These are phyloP conservation scores for Parthenolecanium corni DNA, from an alignment of 2,888 invertebrate genomes.

Conservation along the genomic window DNA sequence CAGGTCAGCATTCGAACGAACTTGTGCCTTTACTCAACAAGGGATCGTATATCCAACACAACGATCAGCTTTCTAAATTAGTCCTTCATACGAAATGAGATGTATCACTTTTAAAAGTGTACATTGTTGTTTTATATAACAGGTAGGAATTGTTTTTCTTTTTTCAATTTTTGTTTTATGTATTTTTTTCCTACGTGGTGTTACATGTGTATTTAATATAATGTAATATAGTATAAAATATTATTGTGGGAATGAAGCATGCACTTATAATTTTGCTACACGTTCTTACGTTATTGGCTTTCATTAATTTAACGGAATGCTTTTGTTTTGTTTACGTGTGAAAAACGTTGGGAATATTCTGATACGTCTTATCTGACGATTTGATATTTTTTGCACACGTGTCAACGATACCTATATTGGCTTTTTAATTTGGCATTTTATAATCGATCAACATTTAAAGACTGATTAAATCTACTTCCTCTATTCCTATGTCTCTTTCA, in stretches of 20 bases:
- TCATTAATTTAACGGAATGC: background rate
- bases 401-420: too few species aligned
- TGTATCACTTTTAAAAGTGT: too few species aligned
- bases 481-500: too few species aligned
- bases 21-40: slow-evolving; percentile 24
- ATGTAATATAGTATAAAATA: background rate
- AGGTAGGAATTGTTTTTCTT: background rate
- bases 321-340: slow-evolving; percentile 2
- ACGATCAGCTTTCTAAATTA: slow-evolving; percentile 25
- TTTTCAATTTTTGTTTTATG: background rate
- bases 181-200: background rate
- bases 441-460: too few species aligned
- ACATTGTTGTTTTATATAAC: too few species aligned
- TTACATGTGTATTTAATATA: background rate
- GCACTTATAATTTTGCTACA: background rate
- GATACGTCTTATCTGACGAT: too few species aligned
- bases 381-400: too few species aligned
- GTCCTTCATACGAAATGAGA: slow-evolving; percentile 19
- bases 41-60: slow-evolving; percentile 22
- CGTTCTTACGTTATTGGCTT: background rate
- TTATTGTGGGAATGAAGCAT: background rate
- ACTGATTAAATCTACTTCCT: too few species aligned
- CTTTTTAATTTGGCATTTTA: too few species aligned
- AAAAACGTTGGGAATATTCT: background rate
- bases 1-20: slow-evolving; percentile 19